phyloP scores from a whole-genome alignment of 2,113 vertebrate genomes.

The Chlorocebus sabaeus region DNA sequence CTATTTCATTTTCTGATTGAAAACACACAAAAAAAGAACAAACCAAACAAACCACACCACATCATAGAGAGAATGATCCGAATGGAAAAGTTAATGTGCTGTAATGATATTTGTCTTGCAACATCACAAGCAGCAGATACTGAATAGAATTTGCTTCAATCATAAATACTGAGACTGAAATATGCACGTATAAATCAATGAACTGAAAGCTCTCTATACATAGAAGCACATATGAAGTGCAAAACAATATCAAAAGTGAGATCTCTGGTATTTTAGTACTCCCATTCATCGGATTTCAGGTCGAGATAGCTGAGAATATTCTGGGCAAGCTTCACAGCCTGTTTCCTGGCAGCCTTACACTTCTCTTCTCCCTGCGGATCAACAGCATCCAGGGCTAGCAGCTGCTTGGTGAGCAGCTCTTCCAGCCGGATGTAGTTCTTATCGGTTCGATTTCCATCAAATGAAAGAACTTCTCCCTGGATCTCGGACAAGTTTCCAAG shows the following conservation, averaged over 20 bases:
- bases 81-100: slow-evolving; percentile 72
- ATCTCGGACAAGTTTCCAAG: slow-evolving; percentile 92
- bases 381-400: slow-evolving; percentile 95
- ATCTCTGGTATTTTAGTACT: slow-evolving; percentile 84
- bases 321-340: slow-evolving; percentile 96
- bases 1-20: not conserved
- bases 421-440: slow-evolving; percentile 96
- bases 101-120: slow-evolving; percentile 57
- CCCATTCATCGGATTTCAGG: slow-evolving; percentile 98
- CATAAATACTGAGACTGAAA: slow-evolving; percentile 60
- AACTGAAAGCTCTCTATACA: not conserved
- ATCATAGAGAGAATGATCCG: slow-evolving; percentile 55
- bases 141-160: slow-evolving; percentile 64
- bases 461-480: slow-evolving; percentile 92
- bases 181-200: not conserved
- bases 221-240: slow-evolving; percentile 45
- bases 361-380: slow-evolving; percentile 92
- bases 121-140: slow-evolving; percentile 61
- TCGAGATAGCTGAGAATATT: slow-evolving; percentile 97
- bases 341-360: slow-evolving; percentile 93
- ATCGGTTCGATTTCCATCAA: slow-evolving; percentile 93
- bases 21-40: not conserved
- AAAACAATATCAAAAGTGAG: not conserved
- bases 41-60: slow-evolving; percentile 17
- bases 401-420: slow-evolving; percentile 96